Base-by-base conservation (phyloP, 2,888 invertebrate species). In the Amiota communis region DNA sequence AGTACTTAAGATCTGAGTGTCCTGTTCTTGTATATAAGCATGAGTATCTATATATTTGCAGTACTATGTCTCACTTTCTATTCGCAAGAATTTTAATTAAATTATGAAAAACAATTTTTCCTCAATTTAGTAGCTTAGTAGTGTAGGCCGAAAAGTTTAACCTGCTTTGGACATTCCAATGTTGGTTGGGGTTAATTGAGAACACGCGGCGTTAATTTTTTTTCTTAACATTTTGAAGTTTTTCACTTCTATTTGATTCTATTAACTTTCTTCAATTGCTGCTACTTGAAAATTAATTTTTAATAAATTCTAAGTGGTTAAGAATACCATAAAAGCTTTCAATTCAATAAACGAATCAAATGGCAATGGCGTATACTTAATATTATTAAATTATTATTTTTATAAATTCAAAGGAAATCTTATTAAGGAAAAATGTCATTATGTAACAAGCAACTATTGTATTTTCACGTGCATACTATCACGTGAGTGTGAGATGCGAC, bases 41-140 rank as follows among this genome's bases (percentile, higher is more conserved):
- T 64, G 17, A 20, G 47, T 15, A 20, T 46, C 53, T 49, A 63
- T 57, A 48, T 64, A 47, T 64, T 12, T 36, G 15, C 71, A 76
- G 67, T 74, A 76, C 2, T 23, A 23, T 23, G 23, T 23, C 23
- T 23, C 36, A 36, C 8, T 36, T 36, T 36, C 36, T 36, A 36
- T 36, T 36, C 6, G 77, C 72, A 79, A 77, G 76, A 64, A 69
- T 80, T 84, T 85, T 82, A 84, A 86, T 87, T 82, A 87, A 85
- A 84, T 87, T 80, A 84, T 80, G 77, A 71, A 75, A 36, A 57
- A 75, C 70, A 74, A 74, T 72, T 73, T 69, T 71, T 76, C 73
- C 67, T 36, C 68, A 47, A 68, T 12, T 61, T 57, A 23, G 23
- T 23, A 23, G 8, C 36, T 36, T 3, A 11, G 59, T 8, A 20